Evolutionary conservation across 2,888 invertebrate genomes (phyloP).

Genomic region (Digitonthophagus gazella): DNA sequence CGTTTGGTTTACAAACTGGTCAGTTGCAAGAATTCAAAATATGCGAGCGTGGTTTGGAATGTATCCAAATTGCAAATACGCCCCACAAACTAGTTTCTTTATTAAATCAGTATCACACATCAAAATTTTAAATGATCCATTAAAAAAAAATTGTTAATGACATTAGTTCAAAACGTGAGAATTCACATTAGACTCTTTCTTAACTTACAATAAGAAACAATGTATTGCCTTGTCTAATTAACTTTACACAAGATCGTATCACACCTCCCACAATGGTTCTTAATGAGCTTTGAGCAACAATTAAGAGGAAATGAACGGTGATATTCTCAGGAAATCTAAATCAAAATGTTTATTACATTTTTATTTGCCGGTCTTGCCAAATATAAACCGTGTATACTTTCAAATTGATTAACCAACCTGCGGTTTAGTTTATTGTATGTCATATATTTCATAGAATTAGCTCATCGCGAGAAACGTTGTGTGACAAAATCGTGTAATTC

Average conservation of each 20-base stretch:
- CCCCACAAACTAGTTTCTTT: too few relatives aligned
- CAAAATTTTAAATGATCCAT: neutral
- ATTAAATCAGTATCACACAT: too few relatives aligned
- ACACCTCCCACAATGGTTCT: neutral
- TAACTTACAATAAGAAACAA: neutral
- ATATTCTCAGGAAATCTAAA: neutral
- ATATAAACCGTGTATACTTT: too few relatives aligned
- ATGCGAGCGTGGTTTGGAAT: neutral
- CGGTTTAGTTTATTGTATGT: too few relatives aligned
- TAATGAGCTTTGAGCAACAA: neutral
- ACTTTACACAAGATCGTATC: neutral
- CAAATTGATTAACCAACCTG: too few relatives aligned
- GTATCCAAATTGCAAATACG: neutral
- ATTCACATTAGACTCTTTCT: neutral
- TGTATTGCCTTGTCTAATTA: neutral
- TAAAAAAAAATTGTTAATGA: too few relatives aligned
- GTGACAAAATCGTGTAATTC: too few relatives aligned
- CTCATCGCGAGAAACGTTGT: too few relatives aligned
- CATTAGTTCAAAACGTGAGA: too few relatives aligned
- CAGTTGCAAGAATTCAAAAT: neutral
- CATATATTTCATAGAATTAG: too few relatives aligned
- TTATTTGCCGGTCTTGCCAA: too few relatives aligned
- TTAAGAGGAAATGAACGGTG: too few relatives aligned
- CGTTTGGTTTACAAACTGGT: neutral
- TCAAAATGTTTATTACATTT: neutral